phyloP scores from a whole-genome alignment of 2,113 vertebrate genomes.

The Theristicus caerulescens region DNA sequence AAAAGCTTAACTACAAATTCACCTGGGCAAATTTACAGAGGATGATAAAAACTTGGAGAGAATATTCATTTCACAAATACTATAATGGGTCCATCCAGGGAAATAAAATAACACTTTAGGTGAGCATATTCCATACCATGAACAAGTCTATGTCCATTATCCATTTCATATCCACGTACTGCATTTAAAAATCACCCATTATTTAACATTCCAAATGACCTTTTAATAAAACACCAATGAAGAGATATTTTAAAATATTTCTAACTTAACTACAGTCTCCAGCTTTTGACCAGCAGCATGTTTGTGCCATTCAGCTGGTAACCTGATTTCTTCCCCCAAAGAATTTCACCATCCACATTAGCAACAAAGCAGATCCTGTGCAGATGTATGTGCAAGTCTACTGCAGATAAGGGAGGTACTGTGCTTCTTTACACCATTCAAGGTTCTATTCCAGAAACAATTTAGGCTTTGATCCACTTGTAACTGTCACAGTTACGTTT shows the following conservation, averaged over 20 bases:
- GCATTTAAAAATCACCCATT: background rate
- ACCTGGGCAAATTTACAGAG: background rate
- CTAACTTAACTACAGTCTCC: background rate
- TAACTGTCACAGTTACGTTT: background rate
- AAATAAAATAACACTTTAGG: background rate
- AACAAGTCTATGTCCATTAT: background rate
- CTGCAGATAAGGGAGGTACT: background rate
- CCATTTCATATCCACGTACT: fast-evolving
- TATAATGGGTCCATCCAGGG: background rate
- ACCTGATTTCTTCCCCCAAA: background rate
- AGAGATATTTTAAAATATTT: background rate
- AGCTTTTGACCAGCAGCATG: background rate
- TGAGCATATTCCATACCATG: background rate
- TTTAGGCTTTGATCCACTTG: background rate
- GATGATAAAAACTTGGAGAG: background rate
- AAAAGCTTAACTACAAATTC: background rate
- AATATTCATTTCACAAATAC: background rate
- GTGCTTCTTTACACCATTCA: background rate
- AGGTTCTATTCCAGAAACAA: background rate
- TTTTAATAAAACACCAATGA: background rate
- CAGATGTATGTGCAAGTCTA: background rate
- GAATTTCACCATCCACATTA: background rate
- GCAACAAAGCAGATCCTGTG: background rate
- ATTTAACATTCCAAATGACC: background rate
- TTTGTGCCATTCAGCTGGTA: background rate